A percentile compares a stretch with the other conserved stretches of the same genome.
These are phyloP conservation scores for Cheilosia vulpina DNA, from an alignment of 2,888 invertebrate species.

Conservation along the genomic window DNA sequence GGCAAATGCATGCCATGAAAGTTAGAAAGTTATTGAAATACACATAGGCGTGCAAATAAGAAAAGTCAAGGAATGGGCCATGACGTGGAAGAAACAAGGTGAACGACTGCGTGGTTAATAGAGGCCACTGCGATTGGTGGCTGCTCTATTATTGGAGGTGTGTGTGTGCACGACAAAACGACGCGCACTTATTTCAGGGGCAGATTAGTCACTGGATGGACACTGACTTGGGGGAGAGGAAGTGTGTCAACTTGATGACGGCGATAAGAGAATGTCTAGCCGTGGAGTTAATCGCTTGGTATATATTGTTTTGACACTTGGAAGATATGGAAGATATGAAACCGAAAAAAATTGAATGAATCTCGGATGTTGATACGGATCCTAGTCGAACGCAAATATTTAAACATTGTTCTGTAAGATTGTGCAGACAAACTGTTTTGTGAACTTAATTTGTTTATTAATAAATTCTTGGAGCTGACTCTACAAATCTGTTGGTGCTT, in stretches of 20 bases:
- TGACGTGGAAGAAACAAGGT: conserved; percentile 41
- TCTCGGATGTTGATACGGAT: neutral
- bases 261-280: conserved; percentile 16
- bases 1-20: neutral
- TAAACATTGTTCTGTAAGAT: too few relatives aligned
- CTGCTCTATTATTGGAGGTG: neutral
- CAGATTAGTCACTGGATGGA: conserved; percentile 20
- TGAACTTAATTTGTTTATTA: too few relatives aligned
- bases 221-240: neutral
- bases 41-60: neutral
- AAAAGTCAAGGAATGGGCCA: conserved; percentile 17
- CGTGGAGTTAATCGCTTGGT: neutral
- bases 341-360: neutral
- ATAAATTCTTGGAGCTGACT: too few relatives aligned
- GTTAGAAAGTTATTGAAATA: conserved; percentile 33
- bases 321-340: neutral
- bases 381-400: neutral
- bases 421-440: too few relatives aligned
- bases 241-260: conserved; percentile 10
- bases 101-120: conserved; percentile 35
- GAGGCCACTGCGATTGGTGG: neutral
- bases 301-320: neutral
- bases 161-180: neutral
- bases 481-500: too few relatives aligned
- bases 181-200: neutral